Base-by-base conservation (phyloP, 2,797 vertebrate genomes). In the Myotis pilosus region DNA sequence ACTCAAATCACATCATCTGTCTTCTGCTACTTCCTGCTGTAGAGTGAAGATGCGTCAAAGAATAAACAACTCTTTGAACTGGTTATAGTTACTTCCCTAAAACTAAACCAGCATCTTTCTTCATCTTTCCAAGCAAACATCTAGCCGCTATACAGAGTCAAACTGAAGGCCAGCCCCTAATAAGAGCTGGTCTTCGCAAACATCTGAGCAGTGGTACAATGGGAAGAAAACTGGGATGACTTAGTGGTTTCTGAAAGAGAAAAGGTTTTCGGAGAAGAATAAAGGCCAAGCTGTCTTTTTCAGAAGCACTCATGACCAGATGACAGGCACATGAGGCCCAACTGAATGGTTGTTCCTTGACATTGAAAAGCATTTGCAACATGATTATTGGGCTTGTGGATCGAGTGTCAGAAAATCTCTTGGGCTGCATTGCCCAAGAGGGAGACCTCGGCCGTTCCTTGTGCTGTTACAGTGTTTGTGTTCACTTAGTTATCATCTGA, bases 401-500 rank as follows among this genome's bases (percentile, higher is more conserved):
- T 97, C 7, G 4, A 86, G 7, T 91, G 93, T 96, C 95, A 97
- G 95, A 96, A 98, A 92, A 96, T 93, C 92, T 97, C 80, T 83
- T 0, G 6, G 89, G 81, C 79, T 76, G 22, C 47, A 0, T 80
- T 95, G 88, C 89, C 95, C 87, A 71, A 89, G 84, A 95, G 8
- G 2, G 80, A 95, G 94, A 89, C 30, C 53, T 97, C 94, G 94
- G 92, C 95, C 93, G 96, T n/a, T 96, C 92, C 88, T 96, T 97
- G 84, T 91, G 94, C 62, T 95, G 68, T 97, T 96, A 87, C 95
- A 97, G 83, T 96, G 86, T 97, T 96, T 96, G 83, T 97, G 66
- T 94, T 95, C 94, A 91, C 82, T 96, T 64, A 85, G 94, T 96
- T 97, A 91, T 91, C 96, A 93, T 87, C 72, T 97, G 97, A 97